Conservation (phyloP, 53 echinoderm and acorn worm genomes). For the Hippasteria phrygiana region DNA sequence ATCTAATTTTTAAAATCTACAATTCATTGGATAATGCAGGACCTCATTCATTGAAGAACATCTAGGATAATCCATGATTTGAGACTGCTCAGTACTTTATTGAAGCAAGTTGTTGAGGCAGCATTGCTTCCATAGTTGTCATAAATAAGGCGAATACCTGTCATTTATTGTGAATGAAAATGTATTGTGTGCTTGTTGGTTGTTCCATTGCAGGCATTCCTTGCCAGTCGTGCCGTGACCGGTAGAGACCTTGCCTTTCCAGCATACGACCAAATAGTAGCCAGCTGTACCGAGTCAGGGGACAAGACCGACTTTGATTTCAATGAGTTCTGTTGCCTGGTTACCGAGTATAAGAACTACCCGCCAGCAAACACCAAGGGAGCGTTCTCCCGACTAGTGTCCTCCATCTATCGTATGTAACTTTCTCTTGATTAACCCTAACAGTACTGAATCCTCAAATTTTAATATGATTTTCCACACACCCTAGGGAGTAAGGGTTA, state of each 20-base stretch:
- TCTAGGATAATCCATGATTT: too few relatives aligned
- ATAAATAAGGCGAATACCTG: too few relatives aligned
- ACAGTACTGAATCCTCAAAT: too few relatives aligned
- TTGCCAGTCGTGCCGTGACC: conserved; percentile 77
- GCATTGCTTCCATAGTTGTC: too few relatives aligned
- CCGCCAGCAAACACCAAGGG: conserved; percentile 67
- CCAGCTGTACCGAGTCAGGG: conserved; percentile 77
- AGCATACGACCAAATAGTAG: conserved; percentile 81
- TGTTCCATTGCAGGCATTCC: conserved; percentile 67
- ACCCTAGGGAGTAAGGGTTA: too few relatives aligned
- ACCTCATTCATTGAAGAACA: too few relatives aligned
- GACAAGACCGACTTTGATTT: conserved; percentile 84
- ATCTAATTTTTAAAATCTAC: neutral
- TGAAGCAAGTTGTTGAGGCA: too few relatives aligned
- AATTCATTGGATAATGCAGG: too few relatives aligned
- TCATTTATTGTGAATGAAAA: neutral
- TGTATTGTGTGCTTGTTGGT: neutral
- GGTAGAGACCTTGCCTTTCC: conserved; percentile 89
- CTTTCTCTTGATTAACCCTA: too few relatives aligned
- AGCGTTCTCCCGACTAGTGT: conserved; percentile 46
- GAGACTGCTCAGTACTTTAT: too few relatives aligned
- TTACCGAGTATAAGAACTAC: conserved; percentile 89
- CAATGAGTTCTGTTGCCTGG: conserved; percentile 95
- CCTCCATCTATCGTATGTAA: conserved; percentile 73
- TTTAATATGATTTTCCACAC: too few relatives aligned